These are phyloP conservation scores for Plecotus auritus DNA, from an alignment of 2,113 vertebrate species.

Conservation along the genomic window DNA sequence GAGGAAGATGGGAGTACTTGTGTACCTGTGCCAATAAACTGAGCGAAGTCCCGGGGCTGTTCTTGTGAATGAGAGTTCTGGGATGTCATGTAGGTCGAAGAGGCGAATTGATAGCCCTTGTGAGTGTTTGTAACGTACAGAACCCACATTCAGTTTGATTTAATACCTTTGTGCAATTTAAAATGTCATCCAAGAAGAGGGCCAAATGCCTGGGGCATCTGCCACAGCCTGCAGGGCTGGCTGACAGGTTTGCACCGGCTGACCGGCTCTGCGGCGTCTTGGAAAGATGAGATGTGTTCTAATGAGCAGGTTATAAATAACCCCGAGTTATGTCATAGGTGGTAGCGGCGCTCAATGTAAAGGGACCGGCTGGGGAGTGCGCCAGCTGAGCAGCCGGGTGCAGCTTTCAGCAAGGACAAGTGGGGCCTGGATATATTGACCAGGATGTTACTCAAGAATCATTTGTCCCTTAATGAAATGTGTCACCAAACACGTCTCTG, in stretches of 20 bases:
- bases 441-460: not conserved
- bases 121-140: not conserved
- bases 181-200: constrained; percentile 36
- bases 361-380: not conserved
- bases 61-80: constrained; percentile 23
- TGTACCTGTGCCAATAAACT: not conserved
- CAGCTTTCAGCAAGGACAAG: not conserved
- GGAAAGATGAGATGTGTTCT: constrained; percentile 54
- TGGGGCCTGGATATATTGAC: not conserved
- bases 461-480: not conserved
- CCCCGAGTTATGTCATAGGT: not conserved
- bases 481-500: not conserved
- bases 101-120: not conserved
- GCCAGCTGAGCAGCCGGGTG: not conserved
- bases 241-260: constrained; percentile 26
- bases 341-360: not conserved
- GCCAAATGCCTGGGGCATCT: not conserved
- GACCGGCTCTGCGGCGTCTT: not conserved
- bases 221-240: not conserved
- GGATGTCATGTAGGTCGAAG: not conserved
- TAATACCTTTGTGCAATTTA: not conserved
- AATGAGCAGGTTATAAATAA: constrained; percentile 58
- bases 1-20: not conserved
- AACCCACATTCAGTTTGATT: not conserved
- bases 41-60: not conserved